phyloP scores from a whole-genome alignment of 2,113 vertebrate species.

The Corythornis vintsioides region DNA sequence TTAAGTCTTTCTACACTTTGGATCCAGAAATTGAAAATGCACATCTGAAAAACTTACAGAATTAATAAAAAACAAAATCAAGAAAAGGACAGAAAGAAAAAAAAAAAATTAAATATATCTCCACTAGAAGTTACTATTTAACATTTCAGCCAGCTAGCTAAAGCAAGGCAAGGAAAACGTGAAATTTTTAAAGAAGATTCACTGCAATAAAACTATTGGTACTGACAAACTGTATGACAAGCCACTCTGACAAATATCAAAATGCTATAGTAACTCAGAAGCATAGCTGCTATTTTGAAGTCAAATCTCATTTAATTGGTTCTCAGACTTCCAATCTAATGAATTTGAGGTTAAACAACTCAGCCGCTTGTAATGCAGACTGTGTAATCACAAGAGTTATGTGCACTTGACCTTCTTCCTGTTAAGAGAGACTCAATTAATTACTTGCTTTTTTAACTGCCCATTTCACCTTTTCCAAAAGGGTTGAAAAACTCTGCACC shows the following conservation, averaged over 20 bases:
- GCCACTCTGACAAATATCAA: background rate
- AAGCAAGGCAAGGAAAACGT: background rate
- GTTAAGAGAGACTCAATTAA: conserved; percentile 79
- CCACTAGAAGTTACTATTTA: background rate
- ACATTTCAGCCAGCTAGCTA: background rate
- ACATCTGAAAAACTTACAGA: background rate
- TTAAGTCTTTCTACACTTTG: background rate
- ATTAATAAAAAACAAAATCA: background rate
- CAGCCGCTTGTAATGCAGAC: conserved; percentile 71
- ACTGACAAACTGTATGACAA: conserved; percentile 30
- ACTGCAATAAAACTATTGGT: background rate
- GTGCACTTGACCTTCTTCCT: conserved; percentile 74
- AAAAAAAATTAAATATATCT: background rate
- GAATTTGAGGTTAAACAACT: conserved; percentile 66
- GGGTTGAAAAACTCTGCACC: conserved; percentile 53
- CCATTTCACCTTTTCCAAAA: conserved; percentile 67
- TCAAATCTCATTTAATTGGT: conserved; percentile 80
- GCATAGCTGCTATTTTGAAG: conserved; percentile 75
- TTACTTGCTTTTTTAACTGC: conserved; percentile 73
- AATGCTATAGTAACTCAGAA: conserved; percentile 65
- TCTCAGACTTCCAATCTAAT: conserved; percentile 68
- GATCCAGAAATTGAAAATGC: background rate
- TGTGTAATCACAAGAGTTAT: conserved; percentile 32
- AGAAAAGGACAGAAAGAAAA: background rate
- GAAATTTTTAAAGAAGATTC: background rate